These are phyloP conservation scores for Lottia scabra DNA, from an alignment of 2,888 invertebrate species.

Conservation along the genomic window DNA sequence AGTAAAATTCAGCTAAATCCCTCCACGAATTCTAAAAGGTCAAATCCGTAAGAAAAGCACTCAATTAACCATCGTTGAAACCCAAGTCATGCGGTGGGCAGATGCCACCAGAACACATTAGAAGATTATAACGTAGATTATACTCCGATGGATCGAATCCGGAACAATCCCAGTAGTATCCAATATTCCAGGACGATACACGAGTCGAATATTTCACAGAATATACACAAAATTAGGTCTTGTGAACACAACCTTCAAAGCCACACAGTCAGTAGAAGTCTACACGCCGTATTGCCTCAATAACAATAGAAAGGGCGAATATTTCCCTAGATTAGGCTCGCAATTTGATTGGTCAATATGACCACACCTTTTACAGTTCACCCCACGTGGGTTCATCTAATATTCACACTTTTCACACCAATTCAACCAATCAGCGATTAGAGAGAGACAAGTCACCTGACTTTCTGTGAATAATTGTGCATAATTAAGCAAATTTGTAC, in stretches of 20 bases:
- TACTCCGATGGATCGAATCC: no score
- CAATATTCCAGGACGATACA: no score
- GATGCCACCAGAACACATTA: not conserved
- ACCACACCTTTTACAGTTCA: constrained; percentile 37
- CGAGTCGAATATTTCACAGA: not conserved
- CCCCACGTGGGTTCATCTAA: constrained; percentile 61
- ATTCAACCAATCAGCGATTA: constrained; percentile 24
- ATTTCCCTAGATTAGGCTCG: constrained; percentile 17
- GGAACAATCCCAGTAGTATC: no score
- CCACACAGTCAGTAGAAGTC: constrained; percentile 58
- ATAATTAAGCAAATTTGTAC: not conserved
- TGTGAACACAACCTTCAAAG: constrained; percentile 38
- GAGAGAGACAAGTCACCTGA: constrained; percentile 17
- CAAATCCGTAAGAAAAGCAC: constrained; percentile 7
- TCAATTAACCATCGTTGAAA: constrained; percentile 9
- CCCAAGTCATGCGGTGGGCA: not conserved
- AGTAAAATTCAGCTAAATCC: constrained; percentile 1
- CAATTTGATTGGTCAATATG: constrained; percentile 3
- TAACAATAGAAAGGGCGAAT: constrained; percentile 44
- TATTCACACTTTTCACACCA: constrained; percentile 39
- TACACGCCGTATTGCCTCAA: constrained; percentile 58
- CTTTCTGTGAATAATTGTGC: not conserved
- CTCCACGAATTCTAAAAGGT: not conserved
- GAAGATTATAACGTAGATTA: no score
- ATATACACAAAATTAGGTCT: constrained; percentile 21